Base-by-base conservation (phyloP, 2,113 vertebrate genomes). In the Ceuthmochares aereus region DNA sequence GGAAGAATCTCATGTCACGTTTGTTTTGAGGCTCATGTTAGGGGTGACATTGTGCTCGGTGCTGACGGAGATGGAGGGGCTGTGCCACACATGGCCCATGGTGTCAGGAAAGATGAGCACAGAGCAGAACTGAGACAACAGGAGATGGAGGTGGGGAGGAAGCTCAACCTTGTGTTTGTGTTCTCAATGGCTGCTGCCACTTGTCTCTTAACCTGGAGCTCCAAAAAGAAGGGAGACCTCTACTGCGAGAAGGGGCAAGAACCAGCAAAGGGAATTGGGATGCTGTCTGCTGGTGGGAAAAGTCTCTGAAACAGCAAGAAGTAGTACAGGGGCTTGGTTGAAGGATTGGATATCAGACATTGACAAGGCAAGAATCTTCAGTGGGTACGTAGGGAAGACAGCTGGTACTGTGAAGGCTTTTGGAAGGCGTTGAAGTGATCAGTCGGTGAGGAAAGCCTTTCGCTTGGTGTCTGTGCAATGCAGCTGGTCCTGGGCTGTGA, bases 21-120 rank as follows among this genome's bases (percentile, higher is more conserved):
- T 72, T 45, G 70, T 7, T 95, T 87, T 82, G 40, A 75, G 2
- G 91, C 69, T 87, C 8, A 1, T 76, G 66, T 22, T 91, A 23
- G 89, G 80, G 89, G 89, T 94, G 95, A 93, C 94, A 73, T 43
- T 94, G 80, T 78, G 64, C 43, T 74, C 25, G 4, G 59, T 37
- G 52, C 73, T 60, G 91, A 37, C 8, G 4, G 29, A 14, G 64
- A 13, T 55, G 47, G 45, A 58, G 45, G 30, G 75, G 68, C 75
- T 63, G 68, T 5, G 23, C 36, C 10, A 14, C 34, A 4, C 0
- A 0, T 64, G 69, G 4, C 26, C 60, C 14, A 14, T 2, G 2
- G 17, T 47, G 47, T n/a, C 76, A 34, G 47, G 47, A 36, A 49
- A 63, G 56, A 72, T 19, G 78, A 56, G 59, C 29, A 3, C 0